phyloP scores from a whole-genome alignment of 2,797 vertebrate species.

The Falco novaeseelandiae region DNA sequence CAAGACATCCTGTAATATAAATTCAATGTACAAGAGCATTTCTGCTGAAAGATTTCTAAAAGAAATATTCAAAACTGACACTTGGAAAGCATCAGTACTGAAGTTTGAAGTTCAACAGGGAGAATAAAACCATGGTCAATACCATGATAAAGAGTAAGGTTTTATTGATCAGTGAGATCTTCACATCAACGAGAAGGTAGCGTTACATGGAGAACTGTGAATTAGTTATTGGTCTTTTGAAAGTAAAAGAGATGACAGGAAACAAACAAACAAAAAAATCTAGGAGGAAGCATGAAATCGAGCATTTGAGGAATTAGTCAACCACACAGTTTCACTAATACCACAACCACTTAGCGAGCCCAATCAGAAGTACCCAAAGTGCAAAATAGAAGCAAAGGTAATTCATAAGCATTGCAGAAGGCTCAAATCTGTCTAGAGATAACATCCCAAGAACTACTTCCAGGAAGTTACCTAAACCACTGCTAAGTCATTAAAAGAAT shows the following conservation, averaged over 20 bases:
- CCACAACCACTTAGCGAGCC: neutral
- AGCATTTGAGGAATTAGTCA: neutral
- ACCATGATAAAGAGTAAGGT: neutral
- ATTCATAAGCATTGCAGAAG: neutral
- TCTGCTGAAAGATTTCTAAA: neutral
- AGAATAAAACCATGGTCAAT: neutral
- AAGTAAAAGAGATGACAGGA: neutral
- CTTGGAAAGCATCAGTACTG: neutral
- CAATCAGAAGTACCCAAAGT: accelerated
- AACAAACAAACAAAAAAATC: neutral
- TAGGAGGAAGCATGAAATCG: neutral
- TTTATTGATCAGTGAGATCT: neutral
- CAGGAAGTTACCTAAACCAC: neutral
- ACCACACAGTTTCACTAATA: neutral
- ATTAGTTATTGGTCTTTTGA: neutral
- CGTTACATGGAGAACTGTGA: neutral
- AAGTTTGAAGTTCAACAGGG: neutral
- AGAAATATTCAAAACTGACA: neutral
- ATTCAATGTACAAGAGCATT: neutral
- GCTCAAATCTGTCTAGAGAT: neutral
- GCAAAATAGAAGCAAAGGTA: neutral
- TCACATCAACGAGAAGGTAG: neutral
- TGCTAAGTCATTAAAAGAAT: neutral
- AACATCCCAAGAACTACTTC: neutral
- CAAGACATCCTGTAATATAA: too few relatives aligned